Evolutionary conservation across 1,140 invertebrate genomes (phyloP), one percentile per base, ranked within the genome.

Genomic region (Drosophila azteca): DNA sequence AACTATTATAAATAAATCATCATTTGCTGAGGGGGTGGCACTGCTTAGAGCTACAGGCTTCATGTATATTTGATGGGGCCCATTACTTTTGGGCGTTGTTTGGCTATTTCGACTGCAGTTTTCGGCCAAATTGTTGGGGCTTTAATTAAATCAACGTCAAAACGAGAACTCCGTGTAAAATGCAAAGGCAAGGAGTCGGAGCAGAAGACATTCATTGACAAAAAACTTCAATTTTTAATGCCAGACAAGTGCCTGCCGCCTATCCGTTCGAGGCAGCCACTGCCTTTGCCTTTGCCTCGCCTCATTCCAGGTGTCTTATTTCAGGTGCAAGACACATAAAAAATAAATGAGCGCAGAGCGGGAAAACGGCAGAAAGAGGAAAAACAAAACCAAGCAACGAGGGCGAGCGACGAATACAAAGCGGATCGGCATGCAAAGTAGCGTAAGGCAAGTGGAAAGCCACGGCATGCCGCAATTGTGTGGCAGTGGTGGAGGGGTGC

Each of bases 161-260:
- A 31, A 68, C 41, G 24, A 85, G 66, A 82, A 70, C 48, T 49
- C 45, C 55, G 45, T 61, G 63, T 45, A 65, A 62, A 62, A 78
- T 52, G 39, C 43, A 64, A 58, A 44, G 57, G 58, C 71, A 70
- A 43, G 26, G 49, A 44, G 52, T 44, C 49, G 51, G 50, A n/a
- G 58, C 59, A 49, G 53, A 55, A 73, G 60, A 71, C 61, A 85
- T 80, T 69, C 77, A 85, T 85, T 74, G 81, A 67, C 81, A 85
- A 68, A 85, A 67, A 87, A 77, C 70, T 87, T 88, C 62, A 88
- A 87, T 87, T 82, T 87, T 87, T 87, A 83, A 87, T 87, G 83
- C 50, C 69, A 61, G 20, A 26, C n/a, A 46, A 57, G 15, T n/a
- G 55, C 24, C 49, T 3, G n/a, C 49, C 5, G 0, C 11, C 11